These are phyloP conservation scores for Pedetes capensis DNA, from an alignment of 2,113 vertebrate genomes.

Conservation along the genomic window DNA sequence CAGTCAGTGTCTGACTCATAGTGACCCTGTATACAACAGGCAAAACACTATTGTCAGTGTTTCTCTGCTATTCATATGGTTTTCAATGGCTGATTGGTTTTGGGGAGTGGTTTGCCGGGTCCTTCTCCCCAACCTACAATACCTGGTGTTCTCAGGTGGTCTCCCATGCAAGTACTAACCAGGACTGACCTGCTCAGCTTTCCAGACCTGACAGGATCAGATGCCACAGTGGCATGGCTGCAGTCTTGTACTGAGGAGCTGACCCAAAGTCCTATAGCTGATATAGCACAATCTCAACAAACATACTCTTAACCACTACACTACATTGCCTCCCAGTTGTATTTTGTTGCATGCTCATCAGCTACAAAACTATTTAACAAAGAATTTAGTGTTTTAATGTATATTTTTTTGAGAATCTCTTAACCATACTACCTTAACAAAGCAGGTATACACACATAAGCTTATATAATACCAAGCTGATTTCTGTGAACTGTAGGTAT, in stretches of 20 bases:
- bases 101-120: too few relatives aligned
- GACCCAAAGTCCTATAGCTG: neutral
- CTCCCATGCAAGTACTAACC: too few relatives aligned
- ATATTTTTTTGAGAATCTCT: neutral
- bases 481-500: neutral
- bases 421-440: neutral
- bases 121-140: too few relatives aligned
- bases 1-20: too few relatives aligned
- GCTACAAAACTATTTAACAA: neutral
- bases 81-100: too few relatives aligned
- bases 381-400: neutral
- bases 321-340: neutral
- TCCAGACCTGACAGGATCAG: too few relatives aligned
- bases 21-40: too few relatives aligned
- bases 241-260: neutral
- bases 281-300: neutral
- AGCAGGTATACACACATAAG: neutral
- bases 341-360: neutral
- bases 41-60: too few relatives aligned
- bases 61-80: too few relatives aligned
- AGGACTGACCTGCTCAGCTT: too few relatives aligned
- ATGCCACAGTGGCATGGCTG: too few relatives aligned
- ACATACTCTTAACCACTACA: neutral
- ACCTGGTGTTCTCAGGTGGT: too few relatives aligned
- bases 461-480: neutral